These are phyloP conservation scores for Leucophenga montana DNA, from an alignment of 2,888 invertebrate species.

Conservation along the genomic window DNA sequence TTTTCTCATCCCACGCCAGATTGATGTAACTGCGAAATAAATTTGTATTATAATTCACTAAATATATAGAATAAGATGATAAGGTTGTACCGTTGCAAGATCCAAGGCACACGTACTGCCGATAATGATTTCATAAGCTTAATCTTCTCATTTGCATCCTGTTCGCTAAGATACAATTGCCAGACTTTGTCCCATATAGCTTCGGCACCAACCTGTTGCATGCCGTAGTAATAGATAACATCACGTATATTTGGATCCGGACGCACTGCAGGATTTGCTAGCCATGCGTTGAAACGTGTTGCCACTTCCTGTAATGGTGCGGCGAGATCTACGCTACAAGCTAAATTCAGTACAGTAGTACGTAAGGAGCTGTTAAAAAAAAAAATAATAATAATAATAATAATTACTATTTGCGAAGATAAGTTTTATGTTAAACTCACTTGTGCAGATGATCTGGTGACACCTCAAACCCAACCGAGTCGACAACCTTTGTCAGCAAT, in stretches of 20 bases:
- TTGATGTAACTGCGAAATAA: constrained; percentile 78
- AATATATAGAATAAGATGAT: constrained; percentile 39
- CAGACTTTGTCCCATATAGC: constrained; percentile 85
- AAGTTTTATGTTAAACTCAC: constrained; percentile 49
- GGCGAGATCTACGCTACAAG: constrained; percentile 78
- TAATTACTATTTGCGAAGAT: constrained; percentile 26
- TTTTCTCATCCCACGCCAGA: constrained; percentile 81
- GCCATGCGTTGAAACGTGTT: constrained; percentile 78
- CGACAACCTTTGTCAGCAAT: constrained; percentile 77
- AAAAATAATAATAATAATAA: background rate
- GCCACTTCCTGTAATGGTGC: constrained; percentile 78
- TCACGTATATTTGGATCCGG: constrained; percentile 80
- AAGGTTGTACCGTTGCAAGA: constrained; percentile 80
- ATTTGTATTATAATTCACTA: background rate
- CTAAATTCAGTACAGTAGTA: constrained; percentile 77
- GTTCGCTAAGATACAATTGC: constrained; percentile 81
- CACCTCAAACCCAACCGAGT: constrained; percentile 79
- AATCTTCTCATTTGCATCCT: constrained; percentile 85
- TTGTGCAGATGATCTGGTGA: constrained; percentile 72
- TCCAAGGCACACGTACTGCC: constrained; percentile 78
- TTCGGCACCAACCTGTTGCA: constrained; percentile 77
- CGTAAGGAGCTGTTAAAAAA: constrained; percentile 77
- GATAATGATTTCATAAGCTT: constrained; percentile 83
- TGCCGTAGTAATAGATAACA: constrained; percentile 82
- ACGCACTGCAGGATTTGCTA: constrained; percentile 72